Conservation (phyloP, 2,797 vertebrate species). For the Lateolabrax maculatus region DNA sequence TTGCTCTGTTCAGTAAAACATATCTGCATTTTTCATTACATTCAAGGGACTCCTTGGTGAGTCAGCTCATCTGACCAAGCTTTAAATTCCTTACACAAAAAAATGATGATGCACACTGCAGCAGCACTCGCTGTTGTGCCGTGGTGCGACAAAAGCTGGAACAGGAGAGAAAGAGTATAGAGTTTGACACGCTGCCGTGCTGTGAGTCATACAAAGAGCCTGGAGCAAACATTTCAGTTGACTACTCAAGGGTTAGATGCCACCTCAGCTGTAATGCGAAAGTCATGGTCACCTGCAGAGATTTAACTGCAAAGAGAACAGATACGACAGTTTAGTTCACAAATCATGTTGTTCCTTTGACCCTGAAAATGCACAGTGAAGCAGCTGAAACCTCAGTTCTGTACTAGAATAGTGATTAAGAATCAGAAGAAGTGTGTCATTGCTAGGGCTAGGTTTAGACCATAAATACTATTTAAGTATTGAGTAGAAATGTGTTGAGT, state of each 20-base stretch:
- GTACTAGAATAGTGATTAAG: slow-evolving; percentile 1
- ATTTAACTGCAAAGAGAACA: slow-evolving; percentile 29
- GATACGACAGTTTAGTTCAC: slow-evolving; percentile 22
- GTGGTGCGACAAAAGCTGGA: slow-evolving; percentile 44
- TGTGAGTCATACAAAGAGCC: slow-evolving; percentile 55
- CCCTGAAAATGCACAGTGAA: slow-evolving; percentile 26
- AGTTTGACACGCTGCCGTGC: slow-evolving; percentile 37
- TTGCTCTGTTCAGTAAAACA: slow-evolving; percentile 48
- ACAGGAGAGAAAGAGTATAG: slow-evolving; percentile 34
- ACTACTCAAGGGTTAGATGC: slow-evolving; percentile 50
- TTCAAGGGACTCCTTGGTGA: slow-evolving; percentile 45
- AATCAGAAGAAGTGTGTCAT: background rate
- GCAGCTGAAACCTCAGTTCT: slow-evolving; percentile 13
- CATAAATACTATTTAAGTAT: background rate
- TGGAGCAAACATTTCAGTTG: slow-evolving; percentile 54
- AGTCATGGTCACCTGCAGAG: slow-evolving; percentile 47
- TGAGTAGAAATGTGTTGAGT: slow-evolving; percentile 7
- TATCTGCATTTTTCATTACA: slow-evolving; percentile 59
- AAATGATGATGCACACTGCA: slow-evolving; percentile 50
- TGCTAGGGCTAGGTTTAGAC: background rate
- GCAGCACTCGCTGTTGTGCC: slow-evolving; percentile 41
- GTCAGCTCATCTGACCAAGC: slow-evolving; percentile 56
- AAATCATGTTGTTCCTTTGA: slow-evolving; percentile 31
- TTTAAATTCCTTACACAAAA: slow-evolving; percentile 29
- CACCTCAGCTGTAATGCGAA: slow-evolving; percentile 54